Evolutionary conservation across 1,140 invertebrate species (phyloP), one percentile per base, ranked within the genome.

Genomic region (Lepidotrigona ventralis): DNA sequence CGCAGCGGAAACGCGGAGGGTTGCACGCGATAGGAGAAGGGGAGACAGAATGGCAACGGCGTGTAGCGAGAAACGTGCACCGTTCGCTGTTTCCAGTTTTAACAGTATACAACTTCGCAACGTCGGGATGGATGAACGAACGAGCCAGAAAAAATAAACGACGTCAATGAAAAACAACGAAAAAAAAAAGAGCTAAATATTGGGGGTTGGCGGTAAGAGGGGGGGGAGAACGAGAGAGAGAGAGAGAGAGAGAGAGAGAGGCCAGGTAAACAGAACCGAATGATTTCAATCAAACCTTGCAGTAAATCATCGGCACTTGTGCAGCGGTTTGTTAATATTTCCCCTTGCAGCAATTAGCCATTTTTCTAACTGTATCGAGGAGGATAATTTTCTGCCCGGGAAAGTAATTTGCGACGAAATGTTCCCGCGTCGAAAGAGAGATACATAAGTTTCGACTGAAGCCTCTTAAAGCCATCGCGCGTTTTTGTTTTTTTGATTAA

Each of bases 231-330:
- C 29, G 29, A 33, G 29, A 33, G 29, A 2, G 33, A 33, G 68
- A 83, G 29, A 60, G 23, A 53, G 39, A 74, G 46, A 69, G 29
- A 81, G 85, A 82, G 58, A n/a, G 39, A 33, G 64, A 81, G 86
- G 19, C 2, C 81, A 84, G 77, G 85, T 88, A 91, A 89, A 91
- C 90, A 90, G 78, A 89, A 86, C 83, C 79, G 83, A 88, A 91
- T 90, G 88, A 92, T 92, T 93, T 93, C 91, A 92, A 92, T 93
- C 90, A 92, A 90, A 91, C 90, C 90, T 90, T 86, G 90, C 91
- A 91, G 91, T 92, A 92, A 92, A 93, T 92, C 91, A 91, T 92
- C 89, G 90, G 73, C 82, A 83, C 85, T 89, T 84, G 86, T 78
- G 87, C 85, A 82, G 76, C 83, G 71, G 88, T 89, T 90, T 91